Percentiles rank a stretch among this genome's conserved stretches.
These are phyloP conservation scores for Chloromyia formosa DNA, from an alignment of 2,888 invertebrate species.

Conservation along the genomic window DNA sequence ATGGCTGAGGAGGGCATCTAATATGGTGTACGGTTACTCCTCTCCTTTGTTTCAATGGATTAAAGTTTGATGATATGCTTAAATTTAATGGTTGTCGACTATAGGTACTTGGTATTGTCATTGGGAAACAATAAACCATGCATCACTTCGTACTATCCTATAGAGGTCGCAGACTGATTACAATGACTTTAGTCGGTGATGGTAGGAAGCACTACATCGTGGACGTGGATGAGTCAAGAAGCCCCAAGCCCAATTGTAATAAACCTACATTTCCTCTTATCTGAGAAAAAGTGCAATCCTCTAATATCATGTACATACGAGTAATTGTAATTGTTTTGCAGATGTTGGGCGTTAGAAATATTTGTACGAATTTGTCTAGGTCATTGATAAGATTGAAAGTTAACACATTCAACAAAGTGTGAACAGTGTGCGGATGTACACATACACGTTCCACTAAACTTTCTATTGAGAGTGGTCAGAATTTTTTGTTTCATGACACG, in stretches of 20 bases:
- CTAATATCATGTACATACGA: not conserved
- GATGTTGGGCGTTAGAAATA: not conserved
- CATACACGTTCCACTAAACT: too few species aligned
- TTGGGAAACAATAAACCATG: not conserved
- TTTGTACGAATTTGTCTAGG: not conserved
- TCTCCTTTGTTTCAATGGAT: conserved; percentile 3
- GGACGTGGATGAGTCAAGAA: not conserved
- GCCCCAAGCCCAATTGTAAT: not conserved
- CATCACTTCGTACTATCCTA: not conserved
- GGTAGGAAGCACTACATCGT: not conserved
- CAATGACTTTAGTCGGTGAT: not conserved
- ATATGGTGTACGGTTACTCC: not conserved
- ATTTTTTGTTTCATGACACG: too few species aligned
- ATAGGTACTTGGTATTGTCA: not conserved
- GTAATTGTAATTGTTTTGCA: not conserved
- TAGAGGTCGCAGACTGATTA: not conserved
- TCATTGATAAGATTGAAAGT: not conserved
- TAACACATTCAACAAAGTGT: too few species aligned
- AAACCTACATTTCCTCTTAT: not conserved
- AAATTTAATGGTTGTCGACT: not conserved
- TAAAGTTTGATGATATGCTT: not conserved
- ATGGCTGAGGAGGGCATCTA: not conserved
- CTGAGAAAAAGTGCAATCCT: not conserved
- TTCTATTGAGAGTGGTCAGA: too few species aligned
- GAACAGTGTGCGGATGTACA: too few species aligned